A percentile compares a stretch with the other conserved stretches of the same genome.
Evolutionary conservation across 2,797 vertebrate species (phyloP).

Genomic region (Mus minutoides): DNA sequence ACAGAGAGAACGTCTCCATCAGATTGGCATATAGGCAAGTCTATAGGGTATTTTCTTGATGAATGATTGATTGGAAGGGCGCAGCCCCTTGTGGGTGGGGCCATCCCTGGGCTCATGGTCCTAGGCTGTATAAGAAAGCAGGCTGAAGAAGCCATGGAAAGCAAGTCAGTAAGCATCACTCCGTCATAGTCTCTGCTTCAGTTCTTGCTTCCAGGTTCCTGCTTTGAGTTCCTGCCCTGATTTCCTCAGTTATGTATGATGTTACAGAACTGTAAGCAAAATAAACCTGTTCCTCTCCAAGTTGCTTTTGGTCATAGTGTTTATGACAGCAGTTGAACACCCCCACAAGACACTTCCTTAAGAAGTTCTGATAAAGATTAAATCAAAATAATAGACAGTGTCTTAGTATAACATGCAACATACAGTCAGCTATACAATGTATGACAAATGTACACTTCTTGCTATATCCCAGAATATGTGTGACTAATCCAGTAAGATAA

Average conservation of each 20-base stretch:
- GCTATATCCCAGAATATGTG: constrained; percentile 37
- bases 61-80: neutral
- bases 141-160: neutral
- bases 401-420: neutral
- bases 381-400: neutral
- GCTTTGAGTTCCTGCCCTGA: neutral
- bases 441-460: constrained; percentile 58
- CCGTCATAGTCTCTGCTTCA: neutral
- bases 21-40: neutral
- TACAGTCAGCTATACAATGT: neutral
- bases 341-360: neutral
- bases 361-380: constrained; percentile 13
- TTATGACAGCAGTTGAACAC: neutral
- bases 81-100: neutral
- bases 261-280: neutral
- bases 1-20: neutral
- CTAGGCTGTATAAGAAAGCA: neutral
- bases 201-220: neutral
- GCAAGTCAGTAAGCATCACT: neutral
- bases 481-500: constrained; percentile 74
- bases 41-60: neutral
- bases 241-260: neutral
- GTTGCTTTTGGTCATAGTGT: neutral
- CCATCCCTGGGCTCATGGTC: neutral
- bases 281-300: neutral